Conservation (phyloP, 2,888 invertebrate species). For the Chydorus sphaericus region DNA sequence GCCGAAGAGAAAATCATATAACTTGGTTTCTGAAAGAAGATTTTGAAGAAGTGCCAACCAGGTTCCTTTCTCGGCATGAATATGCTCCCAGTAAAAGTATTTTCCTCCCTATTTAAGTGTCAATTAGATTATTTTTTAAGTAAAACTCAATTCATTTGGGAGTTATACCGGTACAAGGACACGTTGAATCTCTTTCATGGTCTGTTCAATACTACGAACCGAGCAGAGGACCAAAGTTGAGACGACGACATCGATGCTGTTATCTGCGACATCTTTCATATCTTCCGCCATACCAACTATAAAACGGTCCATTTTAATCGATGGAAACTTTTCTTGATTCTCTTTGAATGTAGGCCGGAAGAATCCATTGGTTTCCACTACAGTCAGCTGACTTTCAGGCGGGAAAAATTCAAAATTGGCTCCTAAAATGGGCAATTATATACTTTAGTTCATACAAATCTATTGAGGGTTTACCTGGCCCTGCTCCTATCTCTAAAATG, state of each 20-base stretch:
- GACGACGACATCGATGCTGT: constrained; percentile 25
- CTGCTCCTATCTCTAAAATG: constrained; percentile 14
- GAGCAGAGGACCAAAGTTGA: constrained; percentile 24
- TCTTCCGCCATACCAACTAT: constrained; percentile 20
- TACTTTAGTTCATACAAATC: neutral
- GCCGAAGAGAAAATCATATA: constrained; percentile 23
- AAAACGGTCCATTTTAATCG: constrained; percentile 21
- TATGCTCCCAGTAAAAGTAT: constrained; percentile 24
- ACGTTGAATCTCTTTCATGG: constrained; percentile 23
- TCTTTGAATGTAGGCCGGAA: constrained; percentile 19
- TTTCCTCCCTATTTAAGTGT: constrained; percentile 22
- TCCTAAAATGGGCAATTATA: constrained; percentile 14
- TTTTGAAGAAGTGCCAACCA: constrained; percentile 20
- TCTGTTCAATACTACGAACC: constrained; percentile 21
- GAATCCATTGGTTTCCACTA: constrained; percentile 20
- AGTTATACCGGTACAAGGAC: constrained; percentile 23
- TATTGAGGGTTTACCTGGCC: neutral
- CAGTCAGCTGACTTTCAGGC: constrained; percentile 19
- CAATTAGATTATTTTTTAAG: neutral
- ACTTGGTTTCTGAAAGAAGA: constrained; percentile 19
- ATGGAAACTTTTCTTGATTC: constrained; percentile 18
- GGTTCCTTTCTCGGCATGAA: constrained; percentile 18
- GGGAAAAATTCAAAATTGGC: constrained; percentile 22
- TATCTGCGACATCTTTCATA: constrained; percentile 21
- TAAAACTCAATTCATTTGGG: neutral